phyloP scores from a whole-genome alignment of 2,113 vertebrate genomes.

The Oncorhynchus gorbuscha region DNA sequence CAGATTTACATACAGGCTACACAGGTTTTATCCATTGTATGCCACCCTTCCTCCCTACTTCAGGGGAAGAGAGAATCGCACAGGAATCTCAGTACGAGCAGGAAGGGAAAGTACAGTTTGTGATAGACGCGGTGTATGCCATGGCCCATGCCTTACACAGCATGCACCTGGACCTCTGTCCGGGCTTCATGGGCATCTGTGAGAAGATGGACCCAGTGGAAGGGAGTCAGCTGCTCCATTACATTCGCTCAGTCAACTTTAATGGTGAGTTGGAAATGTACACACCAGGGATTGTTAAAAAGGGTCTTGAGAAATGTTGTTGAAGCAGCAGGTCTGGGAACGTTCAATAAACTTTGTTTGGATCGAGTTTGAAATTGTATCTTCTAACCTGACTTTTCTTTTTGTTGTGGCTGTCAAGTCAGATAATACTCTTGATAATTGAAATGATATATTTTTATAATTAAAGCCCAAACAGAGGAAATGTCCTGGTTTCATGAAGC shows the following conservation, averaged over 20 bases:
- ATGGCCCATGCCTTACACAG: conserved; percentile 75
- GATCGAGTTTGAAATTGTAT: too few relatives aligned
- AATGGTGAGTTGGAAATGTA: conserved; percentile 73
- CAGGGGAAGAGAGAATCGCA: conserved; percentile 83
- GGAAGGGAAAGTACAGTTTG: conserved; percentile 91
- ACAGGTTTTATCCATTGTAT: not conserved
- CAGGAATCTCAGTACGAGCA: conserved; percentile 84
- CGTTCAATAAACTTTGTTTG: too few relatives aligned
- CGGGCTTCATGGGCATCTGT: conserved; percentile 77
- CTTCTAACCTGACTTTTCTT: too few relatives aligned
- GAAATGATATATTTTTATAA: too few relatives aligned
- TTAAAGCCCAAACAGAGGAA: too few relatives aligned
- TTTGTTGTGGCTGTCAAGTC: too few relatives aligned
- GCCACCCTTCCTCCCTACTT: not conserved
- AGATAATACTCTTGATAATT: too few relatives aligned
- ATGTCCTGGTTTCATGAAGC: too few relatives aligned
- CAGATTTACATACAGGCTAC: not conserved
- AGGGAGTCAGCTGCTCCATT: conserved; percentile 77
- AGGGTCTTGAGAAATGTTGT: too few relatives aligned
- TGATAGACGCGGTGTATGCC: conserved; percentile 81
- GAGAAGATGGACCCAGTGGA: conserved; percentile 85
- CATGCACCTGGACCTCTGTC: conserved; percentile 84
- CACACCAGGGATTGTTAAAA: not conserved
- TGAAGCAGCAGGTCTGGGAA: too few relatives aligned
- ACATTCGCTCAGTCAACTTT: conserved; percentile 82